phyloP scores from a whole-genome alignment of 2,888 invertebrate species.

The Scotopteryx bipunctaria region DNA sequence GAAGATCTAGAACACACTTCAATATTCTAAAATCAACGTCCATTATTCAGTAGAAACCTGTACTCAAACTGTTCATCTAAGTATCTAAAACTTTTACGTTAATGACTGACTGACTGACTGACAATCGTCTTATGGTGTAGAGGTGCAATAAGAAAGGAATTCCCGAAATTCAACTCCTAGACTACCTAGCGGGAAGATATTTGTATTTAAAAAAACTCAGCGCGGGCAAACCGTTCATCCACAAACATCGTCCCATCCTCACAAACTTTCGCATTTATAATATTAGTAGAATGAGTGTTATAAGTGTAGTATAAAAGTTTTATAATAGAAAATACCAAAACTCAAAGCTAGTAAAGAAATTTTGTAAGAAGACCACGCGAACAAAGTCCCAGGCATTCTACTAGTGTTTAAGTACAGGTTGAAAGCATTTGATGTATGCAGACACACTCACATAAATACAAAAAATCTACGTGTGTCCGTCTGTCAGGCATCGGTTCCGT shows the following conservation, averaged over 20 bases:
- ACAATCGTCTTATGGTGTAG: background rate
- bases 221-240: too few species aligned
- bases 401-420: constrained; percentile 3
- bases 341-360: background rate
- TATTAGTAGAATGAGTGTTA: too few species aligned
- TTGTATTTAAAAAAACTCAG: too few species aligned
- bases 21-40: constrained; percentile 25
- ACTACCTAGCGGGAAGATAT: too few species aligned
- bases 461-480: constrained; percentile 40
- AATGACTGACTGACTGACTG: background rate
- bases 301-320: too few species aligned
- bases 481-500: constrained; percentile 32
- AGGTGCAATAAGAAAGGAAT: background rate
- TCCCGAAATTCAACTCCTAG: too few species aligned
- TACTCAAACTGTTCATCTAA: constrained; percentile 27
- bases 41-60: constrained; percentile 33
- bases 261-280: too few species aligned
- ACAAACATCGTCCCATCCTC: too few species aligned
- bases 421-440: constrained; percentile 34
- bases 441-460: constrained; percentile 38
- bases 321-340: too few species aligned
- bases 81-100: background rate
- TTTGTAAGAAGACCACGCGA: background rate
- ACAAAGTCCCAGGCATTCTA: background rate
- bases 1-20: background rate